phyloP scores from a whole-genome alignment of 1,140 invertebrate genomes.

The Drosophila pseudoobscura region DNA sequence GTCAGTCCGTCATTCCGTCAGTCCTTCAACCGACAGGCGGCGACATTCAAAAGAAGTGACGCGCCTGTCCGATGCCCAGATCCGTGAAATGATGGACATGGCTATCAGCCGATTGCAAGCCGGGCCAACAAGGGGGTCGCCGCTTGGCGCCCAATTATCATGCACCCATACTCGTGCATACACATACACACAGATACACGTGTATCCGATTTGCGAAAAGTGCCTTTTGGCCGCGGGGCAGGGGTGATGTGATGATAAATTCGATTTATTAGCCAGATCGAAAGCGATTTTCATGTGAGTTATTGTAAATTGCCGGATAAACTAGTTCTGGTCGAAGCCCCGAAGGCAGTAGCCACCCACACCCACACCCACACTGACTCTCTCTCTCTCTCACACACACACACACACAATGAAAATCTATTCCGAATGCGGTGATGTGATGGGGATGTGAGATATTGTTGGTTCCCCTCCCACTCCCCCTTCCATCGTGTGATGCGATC shows the following conservation, averaged over 20 bases:
- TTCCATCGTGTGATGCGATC: slow-evolving; percentile 36
- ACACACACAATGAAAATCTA: slow-evolving; percentile 51
- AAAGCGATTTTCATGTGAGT: slow-evolving; percentile 57
- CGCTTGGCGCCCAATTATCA: slow-evolving; percentile 67
- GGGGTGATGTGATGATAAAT: slow-evolving; percentile 48
- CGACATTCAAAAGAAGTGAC: slow-evolving; percentile 59
- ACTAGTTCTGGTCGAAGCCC: slow-evolving; percentile 59
- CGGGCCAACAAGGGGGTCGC: background rate
- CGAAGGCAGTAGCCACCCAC: slow-evolving; percentile 21
- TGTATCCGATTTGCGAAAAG: slow-evolving; percentile 23
- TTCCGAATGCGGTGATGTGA: slow-evolving; percentile 68
- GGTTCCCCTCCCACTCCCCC: slow-evolving; percentile 5
- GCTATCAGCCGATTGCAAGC: no score
- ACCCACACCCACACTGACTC: slow-evolving; percentile 35
- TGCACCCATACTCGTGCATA: slow-evolving; percentile 38
- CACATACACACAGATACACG: slow-evolving; percentile 20
- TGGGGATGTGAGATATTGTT: slow-evolving; percentile 43
- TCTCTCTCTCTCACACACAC: slow-evolving; percentile 11
- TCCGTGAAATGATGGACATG: slow-evolving; percentile 31
- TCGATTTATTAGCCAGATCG: slow-evolving; percentile 71
- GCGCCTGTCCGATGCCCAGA: slow-evolving; percentile 32
- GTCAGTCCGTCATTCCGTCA: background rate
- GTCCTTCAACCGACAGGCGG: slow-evolving; percentile 31
- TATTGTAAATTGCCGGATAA: slow-evolving; percentile 55
- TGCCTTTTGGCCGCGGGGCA: background rate